A percentile compares a stretch with the other conserved stretches of the same genome.
Conservation (phyloP, 1,140 invertebrate species). For the Fopius arisanus region DNA sequence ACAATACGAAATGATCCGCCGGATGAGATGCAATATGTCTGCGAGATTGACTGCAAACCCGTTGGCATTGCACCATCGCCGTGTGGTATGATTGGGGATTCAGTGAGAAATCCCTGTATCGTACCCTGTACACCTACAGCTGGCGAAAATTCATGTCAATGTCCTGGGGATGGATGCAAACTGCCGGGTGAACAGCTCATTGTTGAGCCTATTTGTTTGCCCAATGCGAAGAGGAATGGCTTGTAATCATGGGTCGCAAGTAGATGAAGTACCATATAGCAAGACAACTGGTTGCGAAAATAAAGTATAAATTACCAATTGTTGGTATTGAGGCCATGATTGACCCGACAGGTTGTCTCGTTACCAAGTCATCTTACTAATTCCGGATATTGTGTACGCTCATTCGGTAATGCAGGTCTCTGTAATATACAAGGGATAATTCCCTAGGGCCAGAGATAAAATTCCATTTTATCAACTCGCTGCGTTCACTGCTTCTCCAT, state of each 20-base stretch:
- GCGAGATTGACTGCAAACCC: constrained; percentile 46
- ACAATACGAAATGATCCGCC: constrained; percentile 45
- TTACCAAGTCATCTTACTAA: no score
- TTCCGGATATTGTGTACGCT: no score
- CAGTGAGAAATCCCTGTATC: constrained; percentile 24
- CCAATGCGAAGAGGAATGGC: constrained; percentile 39
- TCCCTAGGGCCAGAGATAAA: no score
- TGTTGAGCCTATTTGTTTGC: constrained; percentile 37
- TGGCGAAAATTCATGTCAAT: not conserved
- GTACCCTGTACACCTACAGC: not conserved
- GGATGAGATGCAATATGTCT: constrained; percentile 48
- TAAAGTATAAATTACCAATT: constrained; percentile 15
- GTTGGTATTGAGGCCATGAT: not conserved
- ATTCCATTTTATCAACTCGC: not conserved
- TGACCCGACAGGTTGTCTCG: no score
- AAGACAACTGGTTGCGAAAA: not conserved
- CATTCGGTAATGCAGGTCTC: not conserved
- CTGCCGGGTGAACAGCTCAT: constrained; percentile 28
- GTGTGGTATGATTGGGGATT: constrained; percentile 26
- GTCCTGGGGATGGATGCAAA: constrained; percentile 9
- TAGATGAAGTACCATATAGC: not conserved
- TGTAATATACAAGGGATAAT: not conserved
- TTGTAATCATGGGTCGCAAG: not conserved
- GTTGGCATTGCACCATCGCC: constrained; percentile 39
- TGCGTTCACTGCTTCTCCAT: not conserved